Evolutionary conservation across 2,888 invertebrate genomes (phyloP), one percentile per base, ranked within the genome.

Genomic region (Ypsolopha sequella): DNA sequence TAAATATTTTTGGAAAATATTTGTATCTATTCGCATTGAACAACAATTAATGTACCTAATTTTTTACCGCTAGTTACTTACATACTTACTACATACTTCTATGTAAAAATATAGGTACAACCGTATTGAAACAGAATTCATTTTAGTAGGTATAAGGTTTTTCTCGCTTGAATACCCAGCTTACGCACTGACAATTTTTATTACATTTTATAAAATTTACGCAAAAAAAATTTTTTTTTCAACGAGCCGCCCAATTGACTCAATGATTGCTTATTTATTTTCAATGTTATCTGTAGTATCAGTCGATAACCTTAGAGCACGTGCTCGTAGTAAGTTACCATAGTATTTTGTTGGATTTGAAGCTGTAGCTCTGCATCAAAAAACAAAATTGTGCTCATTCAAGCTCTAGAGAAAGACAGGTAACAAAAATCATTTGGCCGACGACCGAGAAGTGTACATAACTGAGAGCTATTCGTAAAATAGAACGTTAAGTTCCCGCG

Each of bases 391-490:
- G 78, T 50, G 79, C 71, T 66, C 85, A 86, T 86, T 86, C 82
- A 85, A 80, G 74, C 81, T 81, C 75, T 85, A 85, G 86, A 86
- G 80, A 79, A 86, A 86, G 86, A 86, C 84, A 82, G 86, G 76
- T 77, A 84, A 80, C 82, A 72, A 80, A 77, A 85, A 76, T 82
- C 76, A 75, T 80, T 84, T 84, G 75, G 81, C 72, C 75, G 76
- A 73, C 81, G 86, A 86, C 85, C 76, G 86, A 86, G 86, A 86
- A 85, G 86, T 85, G 85, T 84, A 85, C 85, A 86, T 84, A 84
- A 79, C 80, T 71, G 75, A 70, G 80, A 86, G 86, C 86, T 86
- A 85, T 86, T 75, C 81, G 85, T 82, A 82, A 82, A 85, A 84
- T 82, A 82, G 82, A 82, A 84, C 80, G 80, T 67, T 77, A 72